Evolutionary conservation across 2,797 vertebrate genomes (phyloP), one percentile per base, ranked within the genome.

Genomic region (Philypnodon macrostomus): DNA sequence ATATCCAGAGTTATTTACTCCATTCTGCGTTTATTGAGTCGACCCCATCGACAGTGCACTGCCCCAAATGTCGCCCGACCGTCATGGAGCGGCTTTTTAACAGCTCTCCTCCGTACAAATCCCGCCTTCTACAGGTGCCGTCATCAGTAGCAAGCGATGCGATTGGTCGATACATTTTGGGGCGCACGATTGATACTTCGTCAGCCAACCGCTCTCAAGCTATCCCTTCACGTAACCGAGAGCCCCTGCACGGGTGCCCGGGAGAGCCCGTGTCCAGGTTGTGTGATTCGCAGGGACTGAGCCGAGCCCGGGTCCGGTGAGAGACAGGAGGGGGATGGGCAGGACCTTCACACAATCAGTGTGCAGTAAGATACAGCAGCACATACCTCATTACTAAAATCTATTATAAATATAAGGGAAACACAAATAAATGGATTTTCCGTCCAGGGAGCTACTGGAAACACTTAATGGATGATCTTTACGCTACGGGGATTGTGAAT

Each of bases 191-290:
- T n/a, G n/a, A n/a, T n/a, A n/a, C n/a, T n/a, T n/a, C n/a, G n/a
- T n/a, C n/a, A n/a, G n/a, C n/a, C n/a, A n/a, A n/a, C n/a, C n/a
- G 4, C 2, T 3, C 15, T 40, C 87, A n/a, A n/a, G n/a, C 49
- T 85, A 88, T 88, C 27, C 17, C 0, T 0, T 14, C 14, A 42
- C 33, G 3, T 9, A 15, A 5, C 88, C 79, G 67, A 53, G 64
- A 74, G 90, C 93, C 95, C 95, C 91, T 96, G 94, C 91, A 86
- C 85, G 83, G 87, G 86, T 82, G 85, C 72, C 77, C 47, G 86
- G 93, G 91, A 93, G 93, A 93, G 94, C 95, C 95, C 92, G 93
- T 90, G 85, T 84, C 83, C 83, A 90, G 93, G 92, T 90, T 92
- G 92, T 92, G 93, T 94, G 95, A 95, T 88, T 89, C 79, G 84